Evolutionary conservation across 1,140 invertebrate genomes (phyloP), one percentile per base, ranked within the genome.

Genomic region (Drosophila baimaii): DNA sequence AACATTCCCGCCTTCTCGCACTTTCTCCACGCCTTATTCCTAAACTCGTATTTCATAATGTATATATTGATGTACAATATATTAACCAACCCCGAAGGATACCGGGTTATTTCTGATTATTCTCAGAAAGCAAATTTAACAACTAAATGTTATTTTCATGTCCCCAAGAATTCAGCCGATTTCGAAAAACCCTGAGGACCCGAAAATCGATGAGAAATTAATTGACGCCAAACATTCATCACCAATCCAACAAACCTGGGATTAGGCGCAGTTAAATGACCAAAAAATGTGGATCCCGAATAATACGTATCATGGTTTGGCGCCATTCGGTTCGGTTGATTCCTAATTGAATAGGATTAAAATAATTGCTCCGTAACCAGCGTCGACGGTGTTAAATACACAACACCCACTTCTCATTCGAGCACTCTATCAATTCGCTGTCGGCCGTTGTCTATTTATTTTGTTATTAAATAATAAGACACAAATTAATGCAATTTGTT

Each of bases 391-490:
- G 78, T 61, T 80, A 62, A 77, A 74, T 74, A 81, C 71, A 71
- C 58, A 61, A 21, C 37, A 21, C 35, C 57, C 43, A 23, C 46
- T 25, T 37, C 46, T 49, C 17, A 27, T 39, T 59, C 2, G 25
- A 41, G 54, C 44, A 23, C 58, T 64, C 41, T 41, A 56, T 44
- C 64, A 57, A 57, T 58, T 71, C 69, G n/a, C 44, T 78, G 64
- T 57, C 70, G 78, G 64, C 62, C 61, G 74, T 79, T 66, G 59
- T 88, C 71, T 89, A 89, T 89, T 88, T 89, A 88, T 83, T 86
- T 88, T 74, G 84, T 89, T 88, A 88, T 88, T 88, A 88, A 88
- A 89, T 88, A 88, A 88, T 89, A 88, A 89, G 83, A 83, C 83
- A 83, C 83, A 89, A 88, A 88, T 88, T 88, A 88, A 88, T 88